Evolutionary conservation across 2,888 invertebrate genomes (phyloP), one percentile per base, ranked within the genome.

Genomic region (Cylloceria caligata): DNA sequence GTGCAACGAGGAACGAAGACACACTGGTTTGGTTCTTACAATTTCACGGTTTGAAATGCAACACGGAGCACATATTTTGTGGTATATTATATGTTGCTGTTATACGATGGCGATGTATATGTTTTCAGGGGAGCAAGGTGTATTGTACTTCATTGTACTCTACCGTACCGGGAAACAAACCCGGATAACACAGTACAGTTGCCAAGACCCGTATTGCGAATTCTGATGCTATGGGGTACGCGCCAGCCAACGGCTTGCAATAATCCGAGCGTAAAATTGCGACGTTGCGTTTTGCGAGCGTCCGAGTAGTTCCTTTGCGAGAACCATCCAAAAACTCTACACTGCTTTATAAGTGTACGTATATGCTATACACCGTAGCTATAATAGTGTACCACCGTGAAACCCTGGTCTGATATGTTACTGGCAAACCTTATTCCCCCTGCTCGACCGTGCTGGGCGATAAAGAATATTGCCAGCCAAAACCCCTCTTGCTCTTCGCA

Each of bases 241-340:
- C 42, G 65, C 45, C 47, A 80, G 74, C 80, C 30, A 74, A 65
- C 80, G 60, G 76, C 65, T 76, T 80, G 79, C 79, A 83, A 84
- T 79, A 84, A 83, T 81, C 73, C 83, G 71, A 83, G 73, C 83
- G 83, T 84, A 81, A 84, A 84, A 84, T 84, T 84, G 83, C 81
- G 72, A 81, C 79, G 77, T 77, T 84, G 80, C 83, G 69, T 75
- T 81, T 84, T 76, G 79, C 80, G 34, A 81, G 64, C 64, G 75
- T 62, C 67, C 64, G 71, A 47, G 49, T 62, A 27, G 71, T 65
- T 60, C 47, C 62, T 60, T 60, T 34, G 45, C 34, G 60, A 73
- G 76, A 79, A 76, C 34, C 72, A 57, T 76, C 62, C 73, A n/a
- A n/a, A 62, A 19, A 62, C 62, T 36, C 47, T 27, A 55, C 72